These are phyloP conservation scores for Herpetotheres cachinnans DNA, from an alignment of 2,113 vertebrate genomes.

Conservation along the genomic window DNA sequence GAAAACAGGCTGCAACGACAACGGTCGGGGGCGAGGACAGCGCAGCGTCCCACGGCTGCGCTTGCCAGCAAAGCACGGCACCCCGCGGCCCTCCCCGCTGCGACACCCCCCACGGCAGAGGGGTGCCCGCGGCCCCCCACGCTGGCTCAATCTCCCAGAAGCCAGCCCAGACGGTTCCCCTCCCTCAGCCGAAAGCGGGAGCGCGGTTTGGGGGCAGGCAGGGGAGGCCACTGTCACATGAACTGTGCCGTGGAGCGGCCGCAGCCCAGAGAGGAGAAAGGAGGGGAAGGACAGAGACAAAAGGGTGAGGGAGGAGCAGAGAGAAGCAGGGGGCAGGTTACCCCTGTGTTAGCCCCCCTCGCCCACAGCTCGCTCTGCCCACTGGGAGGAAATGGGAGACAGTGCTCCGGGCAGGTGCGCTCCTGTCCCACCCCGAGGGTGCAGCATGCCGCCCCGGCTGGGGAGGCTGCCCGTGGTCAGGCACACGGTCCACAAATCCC, in stretches of 20 bases:
- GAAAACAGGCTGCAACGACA: not conserved
- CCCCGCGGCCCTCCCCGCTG: fast-evolving
- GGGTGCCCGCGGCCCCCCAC: not conserved
- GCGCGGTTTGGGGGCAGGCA: not conserved
- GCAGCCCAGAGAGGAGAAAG: not conserved
- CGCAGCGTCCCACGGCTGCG: fast-evolving
- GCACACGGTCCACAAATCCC: fast-evolving
- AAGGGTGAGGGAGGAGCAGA: not conserved
- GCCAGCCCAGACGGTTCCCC: not conserved
- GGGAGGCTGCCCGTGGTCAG: not conserved
- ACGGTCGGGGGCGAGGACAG: not conserved
- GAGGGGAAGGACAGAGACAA: slow-evolving; percentile 49
- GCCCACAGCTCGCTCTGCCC: not conserved
- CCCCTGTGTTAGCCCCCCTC: not conserved
- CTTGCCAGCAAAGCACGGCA: not conserved
- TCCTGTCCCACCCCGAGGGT: not conserved
- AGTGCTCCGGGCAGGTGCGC: fast-evolving
- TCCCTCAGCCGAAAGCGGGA: not conserved
- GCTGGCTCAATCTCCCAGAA: not conserved
- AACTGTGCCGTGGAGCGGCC: not conserved
- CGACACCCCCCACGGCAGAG: fast-evolving
- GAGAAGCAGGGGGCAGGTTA: not conserved
- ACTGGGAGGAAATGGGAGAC: not conserved
- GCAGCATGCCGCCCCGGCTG: fast-evolving
- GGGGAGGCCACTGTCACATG: not conserved